Percentiles rank a stretch among this genome's conserved stretches.
Evolutionary conservation across 2,888 invertebrate species (phyloP).

Genomic region (Lasioglossum figueresi): DNA sequence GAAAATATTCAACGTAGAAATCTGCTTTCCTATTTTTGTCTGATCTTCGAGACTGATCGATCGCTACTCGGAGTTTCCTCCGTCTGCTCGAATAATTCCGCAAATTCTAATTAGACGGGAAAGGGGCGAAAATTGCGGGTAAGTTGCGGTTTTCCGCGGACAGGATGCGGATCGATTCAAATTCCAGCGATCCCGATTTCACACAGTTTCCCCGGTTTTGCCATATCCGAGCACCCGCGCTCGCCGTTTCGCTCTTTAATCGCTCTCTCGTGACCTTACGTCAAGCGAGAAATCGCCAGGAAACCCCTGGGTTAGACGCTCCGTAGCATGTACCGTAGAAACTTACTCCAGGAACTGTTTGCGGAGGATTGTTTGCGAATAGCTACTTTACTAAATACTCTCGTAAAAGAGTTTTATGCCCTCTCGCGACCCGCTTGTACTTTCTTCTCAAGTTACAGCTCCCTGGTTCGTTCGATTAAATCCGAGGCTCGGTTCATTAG

Average conservation of each 20-base stretch:
- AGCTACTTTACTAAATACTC: background rate
- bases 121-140: background rate
- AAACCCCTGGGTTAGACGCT: background rate
- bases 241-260: background rate
- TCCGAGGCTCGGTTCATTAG: background rate
- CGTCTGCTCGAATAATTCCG: background rate
- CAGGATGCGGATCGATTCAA: background rate
- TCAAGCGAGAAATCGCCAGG: background rate
- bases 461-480: constrained; percentile 45
- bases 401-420: constrained; percentile 5
- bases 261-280: constrained; percentile 1
- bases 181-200: background rate
- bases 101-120: background rate
- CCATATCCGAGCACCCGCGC: constrained; percentile 1
- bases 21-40: too few species aligned
- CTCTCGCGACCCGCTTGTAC: constrained; percentile 2
- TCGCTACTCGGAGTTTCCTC: background rate
- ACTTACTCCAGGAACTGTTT: background rate
- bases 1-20: background rate
- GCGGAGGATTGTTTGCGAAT: background rate
- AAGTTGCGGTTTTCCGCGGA: background rate
- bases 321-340: background rate
- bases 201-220: background rate
- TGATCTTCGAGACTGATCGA: too few species aligned
- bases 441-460: background rate